These are phyloP conservation scores for Beaufortia kweichowensis DNA, from an alignment of 2,113 vertebrate species.

Conservation along the genomic window DNA sequence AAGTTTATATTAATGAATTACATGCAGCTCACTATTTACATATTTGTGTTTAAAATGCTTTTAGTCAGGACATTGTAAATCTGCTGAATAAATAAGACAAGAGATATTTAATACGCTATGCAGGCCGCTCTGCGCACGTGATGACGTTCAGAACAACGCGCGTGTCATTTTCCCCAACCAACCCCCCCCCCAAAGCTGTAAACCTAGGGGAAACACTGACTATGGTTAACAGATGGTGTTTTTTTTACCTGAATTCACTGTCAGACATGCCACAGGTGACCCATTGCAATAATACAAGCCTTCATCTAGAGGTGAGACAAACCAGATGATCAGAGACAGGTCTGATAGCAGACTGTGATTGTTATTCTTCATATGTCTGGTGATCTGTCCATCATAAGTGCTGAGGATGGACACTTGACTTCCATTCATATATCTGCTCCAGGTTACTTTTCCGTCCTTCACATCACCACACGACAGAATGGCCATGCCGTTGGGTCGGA, in stretches of 20 bases:
- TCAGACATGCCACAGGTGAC: neutral
- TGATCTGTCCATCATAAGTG: neutral
- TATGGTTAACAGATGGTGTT: too few species aligned
- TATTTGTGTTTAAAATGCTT: too few species aligned
- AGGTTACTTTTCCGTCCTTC: constrained; percentile 25
- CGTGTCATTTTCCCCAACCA: too few species aligned
- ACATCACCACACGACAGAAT: constrained; percentile 17
- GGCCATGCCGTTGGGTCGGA: constrained; percentile 4
- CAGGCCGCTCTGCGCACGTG: too few species aligned
- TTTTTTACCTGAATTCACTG: constrained; percentile 16
- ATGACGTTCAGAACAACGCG: too few species aligned
- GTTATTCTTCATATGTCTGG: constrained; percentile 24
- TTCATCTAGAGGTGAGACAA: constrained; percentile 4
- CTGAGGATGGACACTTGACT: constrained; percentile 28
- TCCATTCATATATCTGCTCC: constrained; percentile 41
- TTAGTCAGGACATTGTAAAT: too few species aligned
- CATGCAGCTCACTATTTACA: too few species aligned
- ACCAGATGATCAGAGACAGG: constrained; percentile 27
- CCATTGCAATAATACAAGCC: constrained; percentile 27
- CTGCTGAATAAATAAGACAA: too few species aligned
- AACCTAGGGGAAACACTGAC: too few species aligned
- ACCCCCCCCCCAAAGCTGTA: too few species aligned
- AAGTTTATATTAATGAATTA: too few species aligned
- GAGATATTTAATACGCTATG: too few species aligned
- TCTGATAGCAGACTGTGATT: neutral